Evolutionary conservation across 2,113 vertebrate genomes (phyloP).

Genomic region (Gorsachius goisagi): DNA sequence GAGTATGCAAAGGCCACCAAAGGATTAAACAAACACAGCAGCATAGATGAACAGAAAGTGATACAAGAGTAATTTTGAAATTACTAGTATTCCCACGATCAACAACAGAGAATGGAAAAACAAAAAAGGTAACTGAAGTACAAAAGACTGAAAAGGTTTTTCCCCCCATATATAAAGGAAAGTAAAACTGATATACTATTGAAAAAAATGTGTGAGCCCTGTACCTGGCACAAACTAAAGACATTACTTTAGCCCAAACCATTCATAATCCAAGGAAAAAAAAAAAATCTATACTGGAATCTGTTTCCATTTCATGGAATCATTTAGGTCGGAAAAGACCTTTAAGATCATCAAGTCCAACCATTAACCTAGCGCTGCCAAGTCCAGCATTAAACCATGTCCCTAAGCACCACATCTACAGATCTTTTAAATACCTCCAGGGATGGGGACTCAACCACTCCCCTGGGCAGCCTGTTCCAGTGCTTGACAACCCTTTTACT

Average conservation of each 20-base stretch:
- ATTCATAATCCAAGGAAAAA: not conserved
- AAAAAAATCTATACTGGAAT: not conserved
- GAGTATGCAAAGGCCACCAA: not conserved
- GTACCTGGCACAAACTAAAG: not conserved
- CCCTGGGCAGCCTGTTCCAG: too few relatives aligned
- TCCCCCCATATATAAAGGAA: not conserved
- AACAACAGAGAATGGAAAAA: not conserved
- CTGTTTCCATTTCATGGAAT: not conserved
- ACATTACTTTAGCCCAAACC: not conserved
- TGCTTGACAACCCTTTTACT: too few relatives aligned
- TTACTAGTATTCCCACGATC: not conserved
- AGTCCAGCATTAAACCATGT: too few relatives aligned
- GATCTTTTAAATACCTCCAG: too few relatives aligned
- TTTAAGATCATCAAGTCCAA: too few relatives aligned
- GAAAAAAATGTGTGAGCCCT: not conserved
- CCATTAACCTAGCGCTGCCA: too few relatives aligned
- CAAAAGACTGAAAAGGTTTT: not conserved
- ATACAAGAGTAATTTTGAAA: not conserved
- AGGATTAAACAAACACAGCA: conserved; percentile 30
- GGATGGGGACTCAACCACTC: too few relatives aligned
- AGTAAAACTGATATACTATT: not conserved
- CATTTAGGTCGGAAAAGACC: not conserved
- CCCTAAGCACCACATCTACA: too few relatives aligned
- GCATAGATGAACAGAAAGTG: not conserved
- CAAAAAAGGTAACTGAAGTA: not conserved